Base-by-base conservation (phyloP, 1,140 invertebrate genomes). In the Heliconius nattereri region DNA sequence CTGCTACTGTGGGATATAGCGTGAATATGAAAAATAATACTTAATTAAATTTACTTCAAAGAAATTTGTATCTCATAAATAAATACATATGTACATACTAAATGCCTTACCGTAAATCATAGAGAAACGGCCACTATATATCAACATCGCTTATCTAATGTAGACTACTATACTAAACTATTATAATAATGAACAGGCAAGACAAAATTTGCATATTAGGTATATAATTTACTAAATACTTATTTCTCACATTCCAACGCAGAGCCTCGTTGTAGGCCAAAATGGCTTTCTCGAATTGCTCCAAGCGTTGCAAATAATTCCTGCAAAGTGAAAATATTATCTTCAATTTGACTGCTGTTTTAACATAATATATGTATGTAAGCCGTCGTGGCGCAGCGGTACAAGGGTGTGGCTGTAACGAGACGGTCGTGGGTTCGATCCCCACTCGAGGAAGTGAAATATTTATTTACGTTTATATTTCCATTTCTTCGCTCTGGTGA, bases 261-360 rank as follows among this genome's bases (percentile, higher is more conserved):
- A 94, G 84, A 32, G 91, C 92, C 83, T 94, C 92, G 80, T 91
- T 90, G 85, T 94, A 93, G n/a, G 90, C 88, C 71, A 87, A 84
- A 87, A 92, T 93, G 70, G 91, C 89, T 86, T 92, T 93, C 85
- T 94, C 91, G 73, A 94, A 94, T 76, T 87, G 89, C 81, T 94
- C 92, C 81, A 92, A 83, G 71, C 90, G 90, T 80, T 93, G 91
- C 84, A 94, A 90, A 79, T 93, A 94, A 88, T 93, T 90, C 75
- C 91, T 94, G 91, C 23, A 81, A 84, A 83, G 81, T 80, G 83
- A 75, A 83, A 86, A 81, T 76, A 75, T 81, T 83, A 78, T 78
- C 79, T 76, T 52, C 74, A 81, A 77, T 81, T 32, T 81, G 72
- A 71, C n/a, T 72, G 73, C 5, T 26, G 54, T 66, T 9, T 26